These are phyloP conservation scores for Caenorhabditis sp. DNA, from an alignment of 2,888 invertebrate species.

Conservation along the genomic window DNA sequence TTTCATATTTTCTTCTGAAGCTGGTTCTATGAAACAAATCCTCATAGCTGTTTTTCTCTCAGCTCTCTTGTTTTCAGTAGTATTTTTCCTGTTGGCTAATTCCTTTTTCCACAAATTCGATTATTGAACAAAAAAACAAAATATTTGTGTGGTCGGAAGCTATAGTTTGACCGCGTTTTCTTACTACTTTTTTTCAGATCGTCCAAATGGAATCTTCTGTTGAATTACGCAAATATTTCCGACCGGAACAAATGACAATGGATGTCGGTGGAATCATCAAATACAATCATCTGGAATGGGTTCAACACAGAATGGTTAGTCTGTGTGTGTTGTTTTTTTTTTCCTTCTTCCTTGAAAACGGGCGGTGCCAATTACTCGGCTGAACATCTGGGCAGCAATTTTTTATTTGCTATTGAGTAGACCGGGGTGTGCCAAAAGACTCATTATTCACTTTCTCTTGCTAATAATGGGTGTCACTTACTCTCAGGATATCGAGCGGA, in stretches of 20 bases:
- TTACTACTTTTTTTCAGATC: conserved; percentile 72
- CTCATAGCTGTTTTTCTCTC: too few relatives aligned
- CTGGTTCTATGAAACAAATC: too few relatives aligned
- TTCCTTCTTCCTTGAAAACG: neutral
- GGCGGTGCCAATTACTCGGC: neutral
- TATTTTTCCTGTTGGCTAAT: too few relatives aligned
- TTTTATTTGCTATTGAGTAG: neutral
- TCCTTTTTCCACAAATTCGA: too few relatives aligned
- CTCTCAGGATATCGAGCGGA: conserved; percentile 88
- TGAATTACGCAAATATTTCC: conserved; percentile 86
- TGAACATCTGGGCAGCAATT: neutral
- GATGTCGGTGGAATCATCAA: conserved; percentile 88
- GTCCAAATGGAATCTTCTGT: conserved; percentile 84
- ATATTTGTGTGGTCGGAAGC: too few relatives aligned
- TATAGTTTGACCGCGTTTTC: too few relatives aligned
- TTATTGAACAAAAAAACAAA: too few relatives aligned
- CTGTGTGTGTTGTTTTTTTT: too few relatives aligned
- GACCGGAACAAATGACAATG: conserved; percentile 80
- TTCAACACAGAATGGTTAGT: conserved; percentile 89
- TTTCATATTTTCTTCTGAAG: too few relatives aligned
- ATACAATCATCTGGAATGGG: conserved; percentile 94
- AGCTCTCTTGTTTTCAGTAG: too few relatives aligned
- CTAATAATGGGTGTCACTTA: conserved; percentile 6
- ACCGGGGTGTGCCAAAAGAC: neutral
- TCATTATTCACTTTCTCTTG: neutral